Conservation (phyloP, 2,797 vertebrate genomes). For the Oreochromis grahami region DNA sequence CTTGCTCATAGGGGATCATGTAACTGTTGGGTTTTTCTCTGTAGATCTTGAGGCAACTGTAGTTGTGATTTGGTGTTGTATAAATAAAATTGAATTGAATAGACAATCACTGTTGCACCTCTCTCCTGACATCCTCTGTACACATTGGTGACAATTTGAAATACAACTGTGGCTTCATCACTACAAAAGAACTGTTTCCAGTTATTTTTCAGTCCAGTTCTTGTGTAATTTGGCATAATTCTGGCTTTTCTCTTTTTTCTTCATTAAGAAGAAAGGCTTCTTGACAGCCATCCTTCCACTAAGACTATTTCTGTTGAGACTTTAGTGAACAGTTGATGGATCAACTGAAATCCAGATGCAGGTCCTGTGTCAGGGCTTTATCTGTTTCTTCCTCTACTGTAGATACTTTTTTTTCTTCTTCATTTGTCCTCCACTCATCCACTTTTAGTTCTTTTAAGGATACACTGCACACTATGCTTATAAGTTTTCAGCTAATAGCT, state of each 20-base stretch:
- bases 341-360: background rate
- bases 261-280: background rate
- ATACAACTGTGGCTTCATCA: background rate
- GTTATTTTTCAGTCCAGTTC: background rate
- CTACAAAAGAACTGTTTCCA: background rate
- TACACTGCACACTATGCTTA: background rate
- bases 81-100: background rate
- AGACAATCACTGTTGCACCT: background rate
- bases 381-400: background rate
- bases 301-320: background rate
- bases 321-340: background rate
- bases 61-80: background rate
- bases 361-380: background rate
- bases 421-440: background rate
- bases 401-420: background rate
- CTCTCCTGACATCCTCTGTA: background rate
- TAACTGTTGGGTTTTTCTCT: background rate
- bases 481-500: background rate
- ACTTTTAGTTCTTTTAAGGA: background rate
- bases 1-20: background rate
- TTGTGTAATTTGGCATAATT: background rate
- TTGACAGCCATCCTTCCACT: background rate
- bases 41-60: background rate
- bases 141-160: background rate
- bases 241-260: background rate